These are phyloP conservation scores for Helostoma temminkii DNA, from an alignment of 2,797 vertebrate species.

Conservation along the genomic window DNA sequence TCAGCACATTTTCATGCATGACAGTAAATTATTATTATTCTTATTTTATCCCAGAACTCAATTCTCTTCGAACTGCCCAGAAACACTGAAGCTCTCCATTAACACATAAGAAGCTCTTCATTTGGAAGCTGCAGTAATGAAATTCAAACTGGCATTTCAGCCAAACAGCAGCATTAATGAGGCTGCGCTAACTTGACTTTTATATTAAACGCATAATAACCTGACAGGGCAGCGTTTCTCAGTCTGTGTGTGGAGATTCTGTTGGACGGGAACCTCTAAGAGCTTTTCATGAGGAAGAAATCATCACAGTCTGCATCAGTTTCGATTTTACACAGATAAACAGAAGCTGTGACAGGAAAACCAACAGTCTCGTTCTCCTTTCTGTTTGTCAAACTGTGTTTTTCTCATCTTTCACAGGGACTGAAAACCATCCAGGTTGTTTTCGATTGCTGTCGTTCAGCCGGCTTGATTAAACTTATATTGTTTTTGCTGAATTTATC, in stretches of 20 bases:
- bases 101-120: constrained; percentile 12
- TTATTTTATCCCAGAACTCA: too few relatives aligned
- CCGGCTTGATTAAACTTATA: neutral
- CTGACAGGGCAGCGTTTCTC: constrained; percentile 1
- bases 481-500: accelerated
- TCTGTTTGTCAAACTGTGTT: constrained; percentile 5
- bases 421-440: neutral
- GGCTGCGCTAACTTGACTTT: constrained; percentile 33
- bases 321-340: neutral
- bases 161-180: constrained; percentile 10
- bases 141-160: constrained; percentile 37
- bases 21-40: too few relatives aligned
- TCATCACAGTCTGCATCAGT: neutral
- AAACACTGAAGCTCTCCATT: neutral
- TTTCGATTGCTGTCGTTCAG: neutral
- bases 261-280: neutral
- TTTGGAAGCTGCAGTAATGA: constrained; percentile 4
- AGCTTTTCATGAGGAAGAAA: neutral
- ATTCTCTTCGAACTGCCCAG: too few relatives aligned
- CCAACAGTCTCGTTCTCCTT: neutral
- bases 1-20: neutral
- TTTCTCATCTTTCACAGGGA: neutral
- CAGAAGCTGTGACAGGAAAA: constrained; percentile 2
- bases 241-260: neutral
- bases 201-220: neutral